These are phyloP conservation scores for Myathropa florea DNA, from an alignment of 2,888 invertebrate genomes.

Conservation along the genomic window DNA sequence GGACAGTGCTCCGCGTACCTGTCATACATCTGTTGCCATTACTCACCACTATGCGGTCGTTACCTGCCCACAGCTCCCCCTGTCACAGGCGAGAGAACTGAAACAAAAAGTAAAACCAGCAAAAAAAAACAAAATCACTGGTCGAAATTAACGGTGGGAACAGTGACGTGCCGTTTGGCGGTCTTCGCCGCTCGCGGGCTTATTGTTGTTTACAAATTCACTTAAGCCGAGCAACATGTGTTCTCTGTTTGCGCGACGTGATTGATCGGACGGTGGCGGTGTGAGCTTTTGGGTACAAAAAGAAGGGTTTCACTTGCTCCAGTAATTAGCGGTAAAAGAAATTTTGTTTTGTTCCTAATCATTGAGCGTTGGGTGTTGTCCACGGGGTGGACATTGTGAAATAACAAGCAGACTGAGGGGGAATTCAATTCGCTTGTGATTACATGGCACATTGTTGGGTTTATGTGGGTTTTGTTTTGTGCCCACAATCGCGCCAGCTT, in stretches of 20 bases:
- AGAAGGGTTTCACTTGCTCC: constrained; percentile 23
- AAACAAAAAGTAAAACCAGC: background rate
- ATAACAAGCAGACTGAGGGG: background rate
- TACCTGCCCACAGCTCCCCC: background rate
- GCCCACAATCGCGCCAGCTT: background rate
- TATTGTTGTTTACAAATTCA: constrained; percentile 60
- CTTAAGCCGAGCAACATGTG: constrained; percentile 58
- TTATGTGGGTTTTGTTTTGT: background rate
- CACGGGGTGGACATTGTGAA: background rate
- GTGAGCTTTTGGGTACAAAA: background rate
- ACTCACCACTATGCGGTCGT: constrained; percentile 16
- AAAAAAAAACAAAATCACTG: background rate
- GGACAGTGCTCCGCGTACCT: constrained; percentile 27
- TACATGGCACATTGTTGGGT: background rate
- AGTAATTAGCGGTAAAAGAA: constrained; percentile 49
- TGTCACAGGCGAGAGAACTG: background rate
- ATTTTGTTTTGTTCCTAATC: constrained; percentile 12
- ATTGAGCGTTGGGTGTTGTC: background rate
- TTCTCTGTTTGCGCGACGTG: constrained; percentile 36
- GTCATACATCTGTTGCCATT: constrained; percentile 22
- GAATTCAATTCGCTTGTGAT: background rate
- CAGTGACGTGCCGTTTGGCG: background rate
- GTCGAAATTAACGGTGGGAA: constrained; percentile 37
- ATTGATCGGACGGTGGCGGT: constrained; percentile 44
- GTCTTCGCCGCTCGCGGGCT: constrained; percentile 20